Evolutionary conservation across 2,113 vertebrate genomes (phyloP), one percentile per base, ranked within the genome.

Genomic region (Paracyprichromis sp.): DNA sequence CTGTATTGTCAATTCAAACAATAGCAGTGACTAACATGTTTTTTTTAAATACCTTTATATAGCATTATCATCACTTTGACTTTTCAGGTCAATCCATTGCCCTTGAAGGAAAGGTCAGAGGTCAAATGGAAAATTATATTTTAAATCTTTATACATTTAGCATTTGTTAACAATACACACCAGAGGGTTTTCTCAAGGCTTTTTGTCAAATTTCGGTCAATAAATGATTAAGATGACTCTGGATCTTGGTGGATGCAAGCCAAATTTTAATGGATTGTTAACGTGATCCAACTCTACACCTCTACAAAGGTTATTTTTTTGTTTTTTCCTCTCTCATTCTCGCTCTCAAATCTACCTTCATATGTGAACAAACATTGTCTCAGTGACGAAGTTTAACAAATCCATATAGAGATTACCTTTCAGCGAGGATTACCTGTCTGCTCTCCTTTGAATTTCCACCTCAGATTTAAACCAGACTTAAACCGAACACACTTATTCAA

Each of bases 401-500:
- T 21, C 11, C 63, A 13, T n/a, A 10, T 43, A 3, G 3, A 71
- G n/a, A 9, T 43, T 9, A 40, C 11, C 12, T 16, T 24, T 43
- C 13, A 43, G 5, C 8, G 3, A 16, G 38, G 38, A 71, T 71
- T 40, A 1, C 1, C 61, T 2, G 34, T 63, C 61, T 38, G 34
- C 34, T 69, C 34, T 26, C 12, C 38, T 43, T 71, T 24, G n/a
- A n/a, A 66, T 36, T 36, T 66, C 19, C 10, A 40, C 63, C 11
- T 69, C 34, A 40, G 12, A 71, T 24, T 43, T 43, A 13, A 71
- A 71, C 66, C 38, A 21, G 13, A 71, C n/a, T 71, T 71, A 36
- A 63, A 63, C 31, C 9, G 0, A 71, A 38, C 61, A 66, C 6
- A 0, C 31, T 66, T 38, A 0, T 66, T 63, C 3, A 63, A 63